Evolutionary conservation across 2,113 vertebrate species (phyloP), one percentile per base, ranked within the genome.

Genomic region (Pseudopipra pipra): DNA sequence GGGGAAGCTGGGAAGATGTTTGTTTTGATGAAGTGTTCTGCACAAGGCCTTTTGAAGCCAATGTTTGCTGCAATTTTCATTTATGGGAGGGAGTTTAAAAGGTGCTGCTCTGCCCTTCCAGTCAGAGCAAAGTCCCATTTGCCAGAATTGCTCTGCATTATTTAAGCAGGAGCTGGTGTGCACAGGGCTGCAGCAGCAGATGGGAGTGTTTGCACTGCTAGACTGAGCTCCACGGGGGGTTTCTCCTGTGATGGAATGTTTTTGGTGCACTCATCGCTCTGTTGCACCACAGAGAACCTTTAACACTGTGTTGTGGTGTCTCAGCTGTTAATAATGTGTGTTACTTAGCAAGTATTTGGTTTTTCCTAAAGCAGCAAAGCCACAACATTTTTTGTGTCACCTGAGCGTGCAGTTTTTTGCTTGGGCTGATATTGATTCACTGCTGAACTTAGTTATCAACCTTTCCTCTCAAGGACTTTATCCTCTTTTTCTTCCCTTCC

Each of bases 11-110:
- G 73, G 55, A 68, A 88, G 73, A 74, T 77, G 80, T 24, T 83
- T 61, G 18, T 79, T 94, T 92, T 81, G 93, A 88, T 96, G 96
- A 93, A 93, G 85, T 59, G 9, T 66, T 95, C 55, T 35, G 75
- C 68, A 87, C 56, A 54, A 83, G 88, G 72, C 90, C 27, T 5
- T 62, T 54, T 82, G 79, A 93, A 87, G 91, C 77, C 71, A 84
- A 16, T 28, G 4, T 92, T 59, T 87, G 30, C 80, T 89, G 95
- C 73, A 20, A 3, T 54, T 96, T 73, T 92, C 86, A 49, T 92
- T 77, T 72, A 41, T 55, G 83, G 65, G 65, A 84, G 92, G 67
- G 65, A 80, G 52, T 81, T 81, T 81, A 71, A 91, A 86, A 95
- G 90, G 70, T 79, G 68, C 58, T 90, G 52, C 80, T 87, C 70